Evolutionary conservation across 2,113 vertebrate genomes (phyloP), one percentile per base, ranked within the genome.

Genomic region (Paradoxurus hermaphroditus): DNA sequence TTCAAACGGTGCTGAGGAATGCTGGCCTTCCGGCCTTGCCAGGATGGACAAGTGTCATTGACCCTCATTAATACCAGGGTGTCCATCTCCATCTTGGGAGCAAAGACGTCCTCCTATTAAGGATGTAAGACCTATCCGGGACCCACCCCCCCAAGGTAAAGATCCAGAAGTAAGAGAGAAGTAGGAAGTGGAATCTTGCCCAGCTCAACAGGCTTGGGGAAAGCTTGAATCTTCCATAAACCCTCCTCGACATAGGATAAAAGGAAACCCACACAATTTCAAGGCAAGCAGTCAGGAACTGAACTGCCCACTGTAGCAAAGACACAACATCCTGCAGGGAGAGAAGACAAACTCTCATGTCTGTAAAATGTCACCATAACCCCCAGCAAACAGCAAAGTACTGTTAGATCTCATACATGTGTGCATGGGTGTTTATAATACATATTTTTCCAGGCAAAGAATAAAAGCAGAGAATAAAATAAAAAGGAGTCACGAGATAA

Each of bases 41-140:
- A 9, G 41, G 23, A 29, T 21, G 5, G 59, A 34, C 23, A 21
- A 3, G 31, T 1, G 25, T 49, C 46, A 4, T 19, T 0, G 53
- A 25, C 6, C 18, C 8, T 56, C 14, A 7, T 23, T 4, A 67
- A 49, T 1, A 34, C 25, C 62, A 18, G 19, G 4, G 0, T 1
- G 4, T n/a, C 3, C 63, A 25, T 31, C 53, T 36, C 46, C 21
- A 7, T 23, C 39, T 29, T 21, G 19, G n/a, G 11, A 94, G 44
- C 27, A 46, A 73, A 29, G 27, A 65, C 44, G 19, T 82, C 5
- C 25, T 9, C 13, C 27, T 16, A 63, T 59, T 59, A 23, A 59
- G 56, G 46, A 87, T 7, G 36, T 25, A 12, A 51, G 5, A 18
- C 29, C 46, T 65, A 19, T 34, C 63, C 23, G 53, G 18, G 68